phyloP scores from a whole-genome alignment of 1,140 invertebrate species.

The Drosophila nikananu region DNA sequence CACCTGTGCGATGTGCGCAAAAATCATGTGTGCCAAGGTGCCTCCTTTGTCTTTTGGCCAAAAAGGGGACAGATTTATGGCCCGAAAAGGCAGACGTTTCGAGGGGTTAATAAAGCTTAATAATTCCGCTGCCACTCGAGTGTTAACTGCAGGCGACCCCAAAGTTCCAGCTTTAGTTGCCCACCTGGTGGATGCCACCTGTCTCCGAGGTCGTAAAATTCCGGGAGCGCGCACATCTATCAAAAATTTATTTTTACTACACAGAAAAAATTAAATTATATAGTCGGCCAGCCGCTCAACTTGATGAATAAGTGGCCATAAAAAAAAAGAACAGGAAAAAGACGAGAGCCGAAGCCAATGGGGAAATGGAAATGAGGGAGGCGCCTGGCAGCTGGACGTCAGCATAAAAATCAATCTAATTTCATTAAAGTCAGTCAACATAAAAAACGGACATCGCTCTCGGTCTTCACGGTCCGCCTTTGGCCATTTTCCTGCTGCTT shows the following conservation, averaged over 20 bases:
- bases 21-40: slow-evolving; percentile 42
- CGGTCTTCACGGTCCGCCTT: background rate
- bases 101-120: slow-evolving; percentile 74
- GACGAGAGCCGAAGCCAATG: background rate
- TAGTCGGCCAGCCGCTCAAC: slow-evolving; percentile 76
- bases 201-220: slow-evolving; percentile 36
- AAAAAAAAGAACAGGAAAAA: background rate
- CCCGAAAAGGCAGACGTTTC: slow-evolving; percentile 47
- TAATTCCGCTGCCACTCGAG: slow-evolving; percentile 48
- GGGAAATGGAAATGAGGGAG: slow-evolving; percentile 22
- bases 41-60: slow-evolving; percentile 57
- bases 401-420: slow-evolving; percentile 80
- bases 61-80: slow-evolving; percentile 57
- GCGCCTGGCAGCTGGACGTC: slow-evolving; percentile 44
- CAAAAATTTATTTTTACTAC: slow-evolving; percentile 78
- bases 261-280: slow-evolving; percentile 78
- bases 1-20: slow-evolving; percentile 7
- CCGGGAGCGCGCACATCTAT: slow-evolving; percentile 57
- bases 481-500: slow-evolving; percentile 9
- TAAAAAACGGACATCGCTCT: slow-evolving; percentile 50
- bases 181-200: background rate
- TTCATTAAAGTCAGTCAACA: slow-evolving; percentile 79
- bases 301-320: slow-evolving; percentile 79
- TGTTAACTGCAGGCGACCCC: slow-evolving; percentile 60
- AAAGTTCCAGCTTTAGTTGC: slow-evolving; percentile 43